Conservation (phyloP, 1,140 invertebrate genomes). For the Drosophila teissieri region DNA sequence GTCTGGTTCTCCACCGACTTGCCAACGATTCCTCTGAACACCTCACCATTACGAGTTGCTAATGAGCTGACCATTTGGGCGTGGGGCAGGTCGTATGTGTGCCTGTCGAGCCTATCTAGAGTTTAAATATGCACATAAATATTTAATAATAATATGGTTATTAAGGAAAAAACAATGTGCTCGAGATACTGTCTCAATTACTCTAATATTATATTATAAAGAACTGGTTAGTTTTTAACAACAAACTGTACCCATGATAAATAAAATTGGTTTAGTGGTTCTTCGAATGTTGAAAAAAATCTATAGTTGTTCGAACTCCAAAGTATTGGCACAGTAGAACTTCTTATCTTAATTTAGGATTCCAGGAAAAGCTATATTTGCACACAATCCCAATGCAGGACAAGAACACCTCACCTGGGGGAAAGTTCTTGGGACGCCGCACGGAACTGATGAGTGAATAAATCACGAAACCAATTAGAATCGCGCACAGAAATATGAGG, state of each 20-base stretch:
- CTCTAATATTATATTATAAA: too few relatives aligned
- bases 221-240: background rate
- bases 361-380: background rate
- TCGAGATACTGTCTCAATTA: too few relatives aligned
- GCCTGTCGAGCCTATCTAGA: too few relatives aligned
- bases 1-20: constrained; percentile 9
- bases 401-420: constrained; percentile 65
- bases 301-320: too few relatives aligned
- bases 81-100: constrained; percentile 36
- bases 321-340: too few relatives aligned
- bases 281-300: background rate
- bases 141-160: background rate
- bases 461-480: constrained; percentile 59
- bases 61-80: constrained; percentile 24
- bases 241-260: background rate
- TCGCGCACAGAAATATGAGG: constrained; percentile 52
- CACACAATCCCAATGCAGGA: background rate
- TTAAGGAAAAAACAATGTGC: too few relatives aligned
- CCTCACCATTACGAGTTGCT: constrained; percentile 42
- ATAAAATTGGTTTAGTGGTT: background rate
- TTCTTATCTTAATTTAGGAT: background rate
- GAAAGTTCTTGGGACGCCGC: constrained; percentile 71
- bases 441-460: constrained; percentile 62
- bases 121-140: background rate
- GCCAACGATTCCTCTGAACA: constrained; percentile 14